A percentile compares a stretch with the other conserved stretches of the same genome.
Evolutionary conservation across 2,888 invertebrate species (phyloP).

Genomic region (Andrena praecox): DNA sequence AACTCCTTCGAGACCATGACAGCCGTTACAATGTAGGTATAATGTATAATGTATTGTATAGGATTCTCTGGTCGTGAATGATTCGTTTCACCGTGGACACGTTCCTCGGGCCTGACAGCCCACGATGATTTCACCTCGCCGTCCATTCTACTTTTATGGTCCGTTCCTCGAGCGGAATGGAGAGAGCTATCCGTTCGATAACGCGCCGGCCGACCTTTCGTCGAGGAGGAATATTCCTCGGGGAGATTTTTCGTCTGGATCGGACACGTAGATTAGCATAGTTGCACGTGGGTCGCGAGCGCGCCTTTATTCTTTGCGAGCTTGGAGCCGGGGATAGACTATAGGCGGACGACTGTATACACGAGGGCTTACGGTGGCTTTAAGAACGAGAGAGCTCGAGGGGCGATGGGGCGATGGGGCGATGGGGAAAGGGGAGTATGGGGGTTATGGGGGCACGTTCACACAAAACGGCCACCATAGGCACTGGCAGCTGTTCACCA

Average conservation of each 20-base stretch:
- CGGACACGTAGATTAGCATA: constrained; percentile 60
- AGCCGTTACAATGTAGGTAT: too few relatives aligned
- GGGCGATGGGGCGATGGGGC: constrained; percentile 42
- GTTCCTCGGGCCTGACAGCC: not conserved
- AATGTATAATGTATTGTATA: too few relatives aligned
- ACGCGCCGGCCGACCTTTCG: constrained; percentile 13
- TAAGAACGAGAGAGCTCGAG: constrained; percentile 42
- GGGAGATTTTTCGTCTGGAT: constrained; percentile 66
- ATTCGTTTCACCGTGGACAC: too few relatives aligned
- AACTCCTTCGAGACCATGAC: not conserved
- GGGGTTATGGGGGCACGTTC: constrained; percentile 78
- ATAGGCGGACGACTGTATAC: constrained; percentile 40
- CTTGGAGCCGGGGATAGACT: constrained; percentile 44
- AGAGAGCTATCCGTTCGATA: not conserved
- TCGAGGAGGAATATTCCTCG: constrained; percentile 6
- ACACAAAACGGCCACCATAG: constrained; percentile 78
- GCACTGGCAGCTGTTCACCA: constrained; percentile 81
- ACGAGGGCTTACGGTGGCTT: constrained; percentile 53
- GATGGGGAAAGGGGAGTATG: constrained; percentile 64
- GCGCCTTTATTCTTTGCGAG: constrained; percentile 63
- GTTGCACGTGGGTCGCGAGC: constrained; percentile 50
- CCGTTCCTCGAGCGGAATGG: not conserved
- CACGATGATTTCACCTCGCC: constrained; percentile 2
- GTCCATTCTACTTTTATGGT: not conserved
- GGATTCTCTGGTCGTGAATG: too few relatives aligned